Conservation (phyloP, 2,113 vertebrate genomes). For the Tupaia tana region DNA sequence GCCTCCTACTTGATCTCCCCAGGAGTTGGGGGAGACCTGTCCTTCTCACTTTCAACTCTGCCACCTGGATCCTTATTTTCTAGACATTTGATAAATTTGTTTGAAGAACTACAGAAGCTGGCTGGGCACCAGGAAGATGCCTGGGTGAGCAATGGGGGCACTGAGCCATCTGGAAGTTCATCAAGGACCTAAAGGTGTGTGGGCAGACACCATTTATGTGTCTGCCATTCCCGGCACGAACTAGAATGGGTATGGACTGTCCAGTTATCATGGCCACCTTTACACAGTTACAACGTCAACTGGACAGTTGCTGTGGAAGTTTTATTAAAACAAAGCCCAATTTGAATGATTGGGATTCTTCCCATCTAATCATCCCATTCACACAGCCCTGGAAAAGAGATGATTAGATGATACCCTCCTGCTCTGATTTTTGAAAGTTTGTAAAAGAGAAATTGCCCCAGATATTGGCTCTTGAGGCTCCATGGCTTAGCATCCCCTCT, state of each 20-base stretch:
- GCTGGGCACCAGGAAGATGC: not conserved
- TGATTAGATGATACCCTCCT: not conserved
- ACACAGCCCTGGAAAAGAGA: not conserved
- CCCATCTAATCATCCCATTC: not conserved
- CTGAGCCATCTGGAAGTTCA: not conserved
- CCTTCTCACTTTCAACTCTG: not conserved
- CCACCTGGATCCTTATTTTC: not conserved
- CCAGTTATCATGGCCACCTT: not conserved
- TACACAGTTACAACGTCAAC: not conserved
- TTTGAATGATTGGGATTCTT: slow-evolving; percentile 39
- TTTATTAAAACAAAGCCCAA: not conserved
- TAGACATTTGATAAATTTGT: not conserved
- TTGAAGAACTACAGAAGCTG: not conserved
- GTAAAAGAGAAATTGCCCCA: not conserved
- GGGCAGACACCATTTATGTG: not conserved
- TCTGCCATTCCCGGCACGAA: not conserved
- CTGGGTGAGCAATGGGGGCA: not conserved
- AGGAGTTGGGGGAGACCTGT: not conserved
- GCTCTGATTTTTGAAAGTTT: slow-evolving; percentile 43
- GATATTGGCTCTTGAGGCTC: not conserved
- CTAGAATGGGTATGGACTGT: not conserved
- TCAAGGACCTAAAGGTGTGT: not conserved
- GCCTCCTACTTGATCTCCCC: not conserved
- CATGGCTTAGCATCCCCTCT: not conserved
- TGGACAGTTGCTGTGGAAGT: not conserved